These are phyloP conservation scores for Cecidostiba fungosa DNA, from an alignment of 2,888 invertebrate species.

Conservation along the genomic window DNA sequence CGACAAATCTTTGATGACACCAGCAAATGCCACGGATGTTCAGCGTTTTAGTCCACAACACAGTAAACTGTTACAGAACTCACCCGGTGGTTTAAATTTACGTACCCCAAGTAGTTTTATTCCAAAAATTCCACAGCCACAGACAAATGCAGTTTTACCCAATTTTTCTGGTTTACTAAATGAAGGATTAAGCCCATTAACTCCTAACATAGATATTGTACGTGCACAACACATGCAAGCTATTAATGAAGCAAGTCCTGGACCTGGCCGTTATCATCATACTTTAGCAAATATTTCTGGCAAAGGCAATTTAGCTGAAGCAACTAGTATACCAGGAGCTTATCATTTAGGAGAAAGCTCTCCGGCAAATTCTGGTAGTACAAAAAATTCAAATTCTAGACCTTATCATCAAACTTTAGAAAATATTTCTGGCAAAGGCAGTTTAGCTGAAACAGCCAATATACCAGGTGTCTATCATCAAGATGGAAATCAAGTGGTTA, in stretches of 20 bases:
- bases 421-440: slow-evolving; percentile 65
- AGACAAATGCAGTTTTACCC: slow-evolving; percentile 15
- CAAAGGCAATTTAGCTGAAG: slow-evolving; percentile 63
- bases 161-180: background rate
- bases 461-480: slow-evolving; percentile 20
- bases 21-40: slow-evolving; percentile 74
- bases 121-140: slow-evolving; percentile 64
- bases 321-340: slow-evolving; percentile 30
- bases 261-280: slow-evolving; percentile 68
- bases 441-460: slow-evolving; percentile 61
- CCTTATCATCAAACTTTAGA: slow-evolving; percentile 69
- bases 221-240: slow-evolving; percentile 57
- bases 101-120: slow-evolving; percentile 77
- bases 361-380: slow-evolving; percentile 9
- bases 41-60: slow-evolving; percentile 73
- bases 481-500: slow-evolving; percentile 2
- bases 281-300: slow-evolving; percentile 66
- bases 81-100: slow-evolving; percentile 68
- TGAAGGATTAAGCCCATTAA: background rate
- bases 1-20: slow-evolving; percentile 72
- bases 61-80: slow-evolving; percentile 43
- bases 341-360: slow-evolving; percentile 3
- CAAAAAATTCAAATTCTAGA: slow-evolving; percentile 51
- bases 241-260: slow-evolving; percentile 59
- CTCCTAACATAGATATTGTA: slow-evolving; percentile 37